Conservation (phyloP, 2,113 vertebrate species). For the Capreolus pygargus region DNA sequence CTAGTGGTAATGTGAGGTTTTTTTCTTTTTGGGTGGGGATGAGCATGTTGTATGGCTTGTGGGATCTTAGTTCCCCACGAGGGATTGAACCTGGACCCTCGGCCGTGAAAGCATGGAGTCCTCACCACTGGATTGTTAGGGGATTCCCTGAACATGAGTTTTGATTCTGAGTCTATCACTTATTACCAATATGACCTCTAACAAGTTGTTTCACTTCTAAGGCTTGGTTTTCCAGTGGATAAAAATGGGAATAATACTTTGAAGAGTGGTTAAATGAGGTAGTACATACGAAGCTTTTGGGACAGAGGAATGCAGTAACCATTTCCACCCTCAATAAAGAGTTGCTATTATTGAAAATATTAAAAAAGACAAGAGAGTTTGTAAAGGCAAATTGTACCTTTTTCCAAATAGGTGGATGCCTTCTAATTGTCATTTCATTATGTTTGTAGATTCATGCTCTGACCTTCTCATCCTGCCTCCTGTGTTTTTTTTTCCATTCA, state of each 20-base stretch:
- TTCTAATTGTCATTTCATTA: neutral
- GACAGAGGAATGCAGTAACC: neutral
- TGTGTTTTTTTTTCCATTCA: neutral
- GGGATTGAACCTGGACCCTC: neutral
- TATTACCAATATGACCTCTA: neutral
- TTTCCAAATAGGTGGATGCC: neutral
- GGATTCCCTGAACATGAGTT: neutral
- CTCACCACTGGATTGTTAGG: neutral
- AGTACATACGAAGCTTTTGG: neutral
- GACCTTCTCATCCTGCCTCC: slow-evolving; percentile 1
- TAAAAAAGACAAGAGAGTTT: neutral
- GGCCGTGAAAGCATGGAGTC: neutral
- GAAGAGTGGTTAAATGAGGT: neutral
- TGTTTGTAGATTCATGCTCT: neutral
- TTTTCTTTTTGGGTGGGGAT: neutral
- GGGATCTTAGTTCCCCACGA: neutral
- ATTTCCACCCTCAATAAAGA: neutral
- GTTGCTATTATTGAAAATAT: slow-evolving; percentile 31
- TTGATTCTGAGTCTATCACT: neutral
- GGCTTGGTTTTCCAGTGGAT: slow-evolving; percentile 9
- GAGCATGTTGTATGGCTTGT: neutral
- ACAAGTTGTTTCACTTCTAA: neutral
- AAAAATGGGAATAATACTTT: neutral
- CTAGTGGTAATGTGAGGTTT: neutral
- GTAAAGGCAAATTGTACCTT: slow-evolving; percentile 8